phyloP scores from a whole-genome alignment of 1,140 invertebrate species.

The Diprion similis region DNA sequence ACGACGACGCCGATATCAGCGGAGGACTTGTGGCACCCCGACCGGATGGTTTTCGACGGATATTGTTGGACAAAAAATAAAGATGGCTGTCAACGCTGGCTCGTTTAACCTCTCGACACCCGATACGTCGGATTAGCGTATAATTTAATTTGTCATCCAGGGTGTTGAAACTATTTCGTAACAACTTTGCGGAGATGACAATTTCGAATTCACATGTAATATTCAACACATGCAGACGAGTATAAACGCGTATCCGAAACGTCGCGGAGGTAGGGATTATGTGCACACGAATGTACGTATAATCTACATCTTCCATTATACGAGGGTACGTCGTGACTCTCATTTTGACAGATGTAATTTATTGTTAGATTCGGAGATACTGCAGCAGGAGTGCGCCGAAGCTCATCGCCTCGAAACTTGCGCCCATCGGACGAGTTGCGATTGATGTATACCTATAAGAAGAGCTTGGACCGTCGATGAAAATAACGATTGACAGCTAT shows the following conservation, averaged over 20 bases:
- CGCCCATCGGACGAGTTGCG: background rate
- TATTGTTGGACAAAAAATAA: background rate
- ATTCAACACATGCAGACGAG: too few species aligned
- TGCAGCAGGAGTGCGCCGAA: background rate
- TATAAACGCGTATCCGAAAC: too few species aligned
- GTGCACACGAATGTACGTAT: background rate
- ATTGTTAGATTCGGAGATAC: background rate
- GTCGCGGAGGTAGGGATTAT: too few species aligned
- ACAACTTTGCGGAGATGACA: background rate
- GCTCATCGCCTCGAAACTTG: background rate
- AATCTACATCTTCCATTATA: background rate
- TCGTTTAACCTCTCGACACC: background rate
- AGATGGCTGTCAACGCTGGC: background rate
- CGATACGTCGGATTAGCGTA: background rate
- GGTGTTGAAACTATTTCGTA: background rate
- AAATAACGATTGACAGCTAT: background rate
- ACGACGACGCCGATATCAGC: background rate
- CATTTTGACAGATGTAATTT: slow-evolving; percentile 8
- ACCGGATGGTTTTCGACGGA: background rate
- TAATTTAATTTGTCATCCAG: background rate
- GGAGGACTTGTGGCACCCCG: background rate
- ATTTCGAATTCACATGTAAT: background rate
- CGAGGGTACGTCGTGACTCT: too few species aligned
- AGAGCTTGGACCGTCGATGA: background rate
- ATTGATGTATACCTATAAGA: background rate